Evolutionary conservation across 2,113 vertebrate species (phyloP).

Genomic region (Rana temporaria): DNA sequence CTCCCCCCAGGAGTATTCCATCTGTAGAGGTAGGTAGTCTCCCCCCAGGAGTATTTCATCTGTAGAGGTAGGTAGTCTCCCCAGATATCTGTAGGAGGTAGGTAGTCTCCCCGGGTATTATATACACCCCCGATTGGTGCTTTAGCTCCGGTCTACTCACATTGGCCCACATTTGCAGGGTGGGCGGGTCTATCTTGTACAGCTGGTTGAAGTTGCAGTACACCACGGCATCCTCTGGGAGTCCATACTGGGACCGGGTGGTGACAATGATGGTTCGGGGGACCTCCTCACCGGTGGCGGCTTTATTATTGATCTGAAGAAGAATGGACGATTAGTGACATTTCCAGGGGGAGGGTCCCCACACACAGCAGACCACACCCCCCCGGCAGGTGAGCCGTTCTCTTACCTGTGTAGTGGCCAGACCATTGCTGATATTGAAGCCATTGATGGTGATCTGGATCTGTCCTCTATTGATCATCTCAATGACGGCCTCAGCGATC

Average conservation of each 20-base stretch:
- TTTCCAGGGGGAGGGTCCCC: no score
- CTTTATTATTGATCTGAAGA: conserved; percentile 95
- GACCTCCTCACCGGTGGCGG: conserved; percentile 96
- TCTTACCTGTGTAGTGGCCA: conserved; percentile 96
- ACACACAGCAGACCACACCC: no score
- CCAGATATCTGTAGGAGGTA: no score
- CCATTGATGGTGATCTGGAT: conserved; percentile 98
- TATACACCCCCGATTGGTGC: no score
- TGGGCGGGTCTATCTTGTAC: conserved; percentile 97
- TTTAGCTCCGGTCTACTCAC: conserved; percentile 83
- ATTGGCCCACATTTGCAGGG: conserved; percentile 98
- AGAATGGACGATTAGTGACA: background rate
- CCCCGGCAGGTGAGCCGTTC: no score
- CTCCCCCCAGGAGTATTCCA: no score
- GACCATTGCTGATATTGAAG: conserved; percentile 96
- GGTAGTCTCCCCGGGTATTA: no score
- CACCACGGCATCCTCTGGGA: conserved; percentile 96
- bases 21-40: no score
- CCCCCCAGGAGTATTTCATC: no score
- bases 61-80: no score
- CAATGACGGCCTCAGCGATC: conserved; percentile 96
- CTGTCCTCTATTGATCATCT: conserved; percentile 98
- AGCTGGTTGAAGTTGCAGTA: conserved; percentile 99
- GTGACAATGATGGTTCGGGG: conserved; percentile 97
- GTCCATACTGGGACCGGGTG: conserved; percentile 95